Evolutionary conservation across 2,797 vertebrate species (phyloP), one percentile per base, ranked within the genome.

Genomic region (Chaetophractus vellerosus): DNA sequence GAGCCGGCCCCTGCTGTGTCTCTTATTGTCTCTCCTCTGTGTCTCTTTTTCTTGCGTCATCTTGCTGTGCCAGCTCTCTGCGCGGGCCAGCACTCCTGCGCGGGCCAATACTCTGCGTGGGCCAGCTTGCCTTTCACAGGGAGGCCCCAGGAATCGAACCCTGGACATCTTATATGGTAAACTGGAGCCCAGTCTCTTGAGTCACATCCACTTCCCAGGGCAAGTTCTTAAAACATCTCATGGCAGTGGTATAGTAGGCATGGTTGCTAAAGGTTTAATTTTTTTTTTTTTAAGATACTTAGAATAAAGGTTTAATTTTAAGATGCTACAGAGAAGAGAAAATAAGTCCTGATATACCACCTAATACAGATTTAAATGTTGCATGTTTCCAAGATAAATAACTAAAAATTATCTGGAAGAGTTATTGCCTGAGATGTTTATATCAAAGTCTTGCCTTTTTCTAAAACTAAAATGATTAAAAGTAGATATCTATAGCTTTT

Each of bases 291-390:
- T 38, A 38, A 38, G 38, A 38, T 38, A 38, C 38, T 38, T 38
- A 38, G 38, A 38, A 4, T 81, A 50, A 80, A 86, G 18, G n/a
- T 80, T 96, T 84, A 59, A 55, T 88, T 90, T 92, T 84, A 92
- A 52, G 59, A 86, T 68, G 26, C 48, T 45, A 18, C 41, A 68
- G 45, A 88, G 21, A 90, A 88, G 66, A 83, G 48, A 76, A 66
- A 78, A 64, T 79, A 75, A 82, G 16, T 75, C 23, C 33, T 59
- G 33, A 88, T 52, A 86, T 38, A 23, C 68, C 33, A 33, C 19
- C 26, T 88, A 55, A 66, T 80, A 33, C 0, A 59, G 14, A 48
- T 10, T 79, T 41, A 92, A 90, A 74, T 45, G 0, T 59, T 92
- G 66, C 36, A 31, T 88, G 41, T 84, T 80, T 45, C 33, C 15